Evolutionary conservation across 2,888 invertebrate genomes (phyloP).

Genomic region (Hirtodrosophila duncani): DNA sequence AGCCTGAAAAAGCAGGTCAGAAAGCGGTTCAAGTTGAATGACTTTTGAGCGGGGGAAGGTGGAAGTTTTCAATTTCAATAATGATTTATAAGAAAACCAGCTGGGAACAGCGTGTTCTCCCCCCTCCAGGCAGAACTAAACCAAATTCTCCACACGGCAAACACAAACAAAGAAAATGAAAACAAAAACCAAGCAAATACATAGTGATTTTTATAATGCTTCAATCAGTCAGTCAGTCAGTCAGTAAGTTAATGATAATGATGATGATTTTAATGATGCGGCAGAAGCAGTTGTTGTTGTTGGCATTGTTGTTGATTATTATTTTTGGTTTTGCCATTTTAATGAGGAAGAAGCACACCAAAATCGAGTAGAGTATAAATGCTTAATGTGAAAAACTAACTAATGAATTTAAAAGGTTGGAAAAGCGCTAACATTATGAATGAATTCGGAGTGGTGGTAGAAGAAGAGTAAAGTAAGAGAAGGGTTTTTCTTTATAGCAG

Average conservation of each 20-base stretch:
- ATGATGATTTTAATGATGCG: constrained; percentile 55
- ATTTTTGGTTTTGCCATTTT: constrained; percentile 43
- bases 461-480: too few relatives aligned
- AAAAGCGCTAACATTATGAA: too few relatives aligned
- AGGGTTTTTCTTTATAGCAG: too few relatives aligned
- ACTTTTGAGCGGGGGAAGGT: too few relatives aligned
- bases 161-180: constrained; percentile 11
- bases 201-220: constrained; percentile 19
- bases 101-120: too few relatives aligned
- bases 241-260: constrained; percentile 68
- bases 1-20: constrained; percentile 41
- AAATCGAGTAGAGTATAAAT: too few relatives aligned
- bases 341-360: too few relatives aligned
- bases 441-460: too few relatives aligned
- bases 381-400: too few relatives aligned
- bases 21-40: constrained; percentile 58
- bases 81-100: constrained; percentile 25
- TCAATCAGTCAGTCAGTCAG: constrained; percentile 39
- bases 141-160: constrained; percentile 32
- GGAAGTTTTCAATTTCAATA: constrained; percentile 55
- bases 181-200: constrained; percentile 23
- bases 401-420: too few relatives aligned
- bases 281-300: too few relatives aligned
- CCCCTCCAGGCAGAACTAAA: constrained; percentile 26
- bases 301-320: constrained; percentile 46